phyloP scores from a whole-genome alignment of 2,113 vertebrate species.

The Podocnemis expansa region DNA sequence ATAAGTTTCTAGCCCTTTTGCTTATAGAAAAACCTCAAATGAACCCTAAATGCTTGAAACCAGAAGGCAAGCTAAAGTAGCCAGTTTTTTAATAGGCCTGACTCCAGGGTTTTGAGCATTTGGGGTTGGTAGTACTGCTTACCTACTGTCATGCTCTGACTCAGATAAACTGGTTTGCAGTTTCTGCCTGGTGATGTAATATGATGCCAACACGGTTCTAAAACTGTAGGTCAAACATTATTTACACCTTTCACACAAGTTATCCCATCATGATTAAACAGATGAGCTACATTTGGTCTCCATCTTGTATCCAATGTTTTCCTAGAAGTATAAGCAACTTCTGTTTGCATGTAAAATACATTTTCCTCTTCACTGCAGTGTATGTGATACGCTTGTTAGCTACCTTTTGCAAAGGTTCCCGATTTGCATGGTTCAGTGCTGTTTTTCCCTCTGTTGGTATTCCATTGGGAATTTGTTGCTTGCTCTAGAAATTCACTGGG shows the following conservation, averaged over 20 bases:
- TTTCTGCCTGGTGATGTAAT: background rate
- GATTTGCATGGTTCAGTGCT: background rate
- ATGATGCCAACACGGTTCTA: background rate
- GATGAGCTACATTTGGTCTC: background rate
- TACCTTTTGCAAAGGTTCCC: background rate
- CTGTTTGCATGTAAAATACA: background rate
- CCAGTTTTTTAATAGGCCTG: background rate
- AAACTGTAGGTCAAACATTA: background rate
- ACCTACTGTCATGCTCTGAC: background rate
- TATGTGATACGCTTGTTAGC: background rate
- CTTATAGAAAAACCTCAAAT: background rate
- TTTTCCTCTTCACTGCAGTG: background rate
- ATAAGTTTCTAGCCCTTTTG: background rate
- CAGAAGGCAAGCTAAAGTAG: background rate
- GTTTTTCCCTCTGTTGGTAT: background rate
- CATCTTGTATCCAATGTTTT: background rate
- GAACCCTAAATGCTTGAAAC: background rate
- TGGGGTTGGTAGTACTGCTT: background rate
- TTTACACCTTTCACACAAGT: background rate
- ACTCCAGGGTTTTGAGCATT: background rate
- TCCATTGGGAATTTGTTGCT: background rate
- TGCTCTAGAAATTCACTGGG: background rate
- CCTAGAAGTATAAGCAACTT: background rate
- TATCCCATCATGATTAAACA: background rate
- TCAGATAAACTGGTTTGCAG: fast-evolving